A percentile compares a stretch with the other conserved stretches of the same genome.
phyloP scores from a whole-genome alignment of 23 tunicate species.

The Aplidium turbinatum region DNA sequence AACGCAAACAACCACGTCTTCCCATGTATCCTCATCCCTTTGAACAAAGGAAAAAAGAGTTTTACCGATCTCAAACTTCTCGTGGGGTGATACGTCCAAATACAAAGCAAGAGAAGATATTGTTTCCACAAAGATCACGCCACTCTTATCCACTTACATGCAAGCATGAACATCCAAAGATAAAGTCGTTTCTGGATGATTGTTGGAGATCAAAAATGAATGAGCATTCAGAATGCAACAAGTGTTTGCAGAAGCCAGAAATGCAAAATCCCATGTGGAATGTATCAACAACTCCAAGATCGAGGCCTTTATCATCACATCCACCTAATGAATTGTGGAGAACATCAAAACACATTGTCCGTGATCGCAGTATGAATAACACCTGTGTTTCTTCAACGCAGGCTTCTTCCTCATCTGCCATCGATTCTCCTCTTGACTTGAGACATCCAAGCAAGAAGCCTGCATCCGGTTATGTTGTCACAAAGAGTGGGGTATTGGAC shows the following conservation, averaged over 20 bases:
- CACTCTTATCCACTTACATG: too few relatives aligned
- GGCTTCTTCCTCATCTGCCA: not conserved
- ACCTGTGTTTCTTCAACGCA: not conserved
- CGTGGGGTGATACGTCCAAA: too few relatives aligned
- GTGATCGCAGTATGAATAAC: too few relatives aligned
- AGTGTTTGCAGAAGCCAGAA: not conserved
- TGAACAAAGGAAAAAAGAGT: too few relatives aligned
- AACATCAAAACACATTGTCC: not conserved
- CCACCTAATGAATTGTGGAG: not conserved
- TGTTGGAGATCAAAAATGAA: slow-evolving; percentile 51
- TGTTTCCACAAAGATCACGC: too few relatives aligned
- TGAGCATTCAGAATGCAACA: not conserved
- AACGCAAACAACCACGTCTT: too few relatives aligned
- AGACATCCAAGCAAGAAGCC: slow-evolving; percentile 32
- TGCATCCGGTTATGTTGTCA: slow-evolving; percentile 41
- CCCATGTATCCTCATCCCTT: too few relatives aligned
- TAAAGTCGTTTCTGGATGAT: slow-evolving; percentile 41
- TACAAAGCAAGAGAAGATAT: too few relatives aligned
- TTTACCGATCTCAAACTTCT: too few relatives aligned
- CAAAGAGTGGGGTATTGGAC: slow-evolving; percentile 69
- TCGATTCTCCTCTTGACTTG: slow-evolving; percentile 67
- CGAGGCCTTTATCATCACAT: not conserved
- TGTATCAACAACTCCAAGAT: not conserved
- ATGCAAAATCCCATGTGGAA: not conserved
- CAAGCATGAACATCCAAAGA: too few relatives aligned